Percentiles rank a stretch among this genome's conserved stretches.
phyloP scores from a whole-genome alignment of 2,113 vertebrate species.

The Phalacrocorax aristotelis region DNA sequence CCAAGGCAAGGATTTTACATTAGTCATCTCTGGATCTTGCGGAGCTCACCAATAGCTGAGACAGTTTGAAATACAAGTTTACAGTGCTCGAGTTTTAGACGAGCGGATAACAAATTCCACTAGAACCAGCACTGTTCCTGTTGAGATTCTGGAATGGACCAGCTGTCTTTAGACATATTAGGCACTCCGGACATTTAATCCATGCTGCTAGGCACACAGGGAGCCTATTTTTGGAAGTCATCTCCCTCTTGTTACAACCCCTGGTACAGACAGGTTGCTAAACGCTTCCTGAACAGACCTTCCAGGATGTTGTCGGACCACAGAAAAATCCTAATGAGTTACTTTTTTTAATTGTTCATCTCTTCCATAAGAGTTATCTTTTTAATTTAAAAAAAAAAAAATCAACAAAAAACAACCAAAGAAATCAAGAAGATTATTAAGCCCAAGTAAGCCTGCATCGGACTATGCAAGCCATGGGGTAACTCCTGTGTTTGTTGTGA shows the following conservation, averaged over 20 bases:
- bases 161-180: background rate
- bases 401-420: no score
- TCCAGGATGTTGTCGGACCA: background rate
- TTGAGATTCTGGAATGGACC: background rate
- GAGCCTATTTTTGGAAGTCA: constrained; percentile 51
- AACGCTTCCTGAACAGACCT: constrained; percentile 1
- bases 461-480: accelerated
- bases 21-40: accelerated
- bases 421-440: background rate
- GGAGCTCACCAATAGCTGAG: background rate
- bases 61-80: background rate
- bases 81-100: accelerated
- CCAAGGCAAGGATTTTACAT: background rate
- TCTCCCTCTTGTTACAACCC: background rate
- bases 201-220: background rate
- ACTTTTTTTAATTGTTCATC: background rate
- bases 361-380: background rate
- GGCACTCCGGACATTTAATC: constrained; percentile 47
- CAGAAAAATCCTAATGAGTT: background rate
- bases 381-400: background rate
- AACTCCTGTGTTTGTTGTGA: background rate
- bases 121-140: background rate
- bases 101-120: background rate
- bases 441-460: background rate
- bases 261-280: background rate